phyloP scores from a whole-genome alignment of 2,113 vertebrate species.

The Microcebus tavaratra region DNA sequence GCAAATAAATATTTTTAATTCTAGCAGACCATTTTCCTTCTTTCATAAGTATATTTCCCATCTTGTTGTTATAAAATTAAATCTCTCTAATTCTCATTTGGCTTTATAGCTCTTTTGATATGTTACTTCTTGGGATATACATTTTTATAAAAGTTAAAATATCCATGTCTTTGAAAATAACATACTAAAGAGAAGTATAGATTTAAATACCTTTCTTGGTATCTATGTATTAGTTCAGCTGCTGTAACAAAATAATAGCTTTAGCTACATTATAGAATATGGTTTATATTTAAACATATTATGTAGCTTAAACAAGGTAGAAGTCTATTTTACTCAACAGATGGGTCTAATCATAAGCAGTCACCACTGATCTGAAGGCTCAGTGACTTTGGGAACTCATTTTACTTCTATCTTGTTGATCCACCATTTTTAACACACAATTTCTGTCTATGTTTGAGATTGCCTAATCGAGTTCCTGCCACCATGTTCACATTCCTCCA shows the following conservation, averaged over 20 bases:
- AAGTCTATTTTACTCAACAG: neutral
- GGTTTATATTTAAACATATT: neutral
- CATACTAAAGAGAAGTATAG: neutral
- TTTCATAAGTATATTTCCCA: neutral
- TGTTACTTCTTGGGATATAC: neutral
- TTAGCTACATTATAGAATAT: neutral
- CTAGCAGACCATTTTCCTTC: neutral
- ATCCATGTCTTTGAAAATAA: neutral
- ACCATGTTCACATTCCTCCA: neutral
- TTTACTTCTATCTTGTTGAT: neutral
- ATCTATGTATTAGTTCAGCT: neutral
- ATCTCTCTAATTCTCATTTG: neutral
- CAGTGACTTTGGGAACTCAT: neutral
- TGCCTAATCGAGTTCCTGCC: neutral
- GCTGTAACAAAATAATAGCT: neutral
- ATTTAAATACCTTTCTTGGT: slow-evolving; percentile 6
- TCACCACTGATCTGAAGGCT: neutral
- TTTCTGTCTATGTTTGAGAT: neutral
- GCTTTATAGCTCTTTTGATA: neutral
- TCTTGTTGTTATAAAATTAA: neutral
- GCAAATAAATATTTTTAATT: neutral
- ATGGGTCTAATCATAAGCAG: neutral
- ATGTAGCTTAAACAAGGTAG: neutral
- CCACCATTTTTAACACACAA: neutral
- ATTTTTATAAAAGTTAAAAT: slow-evolving; percentile 22